Evolutionary conservation across 1,140 invertebrate species (phyloP).

Genomic region (Drepana arcuata): DNA sequence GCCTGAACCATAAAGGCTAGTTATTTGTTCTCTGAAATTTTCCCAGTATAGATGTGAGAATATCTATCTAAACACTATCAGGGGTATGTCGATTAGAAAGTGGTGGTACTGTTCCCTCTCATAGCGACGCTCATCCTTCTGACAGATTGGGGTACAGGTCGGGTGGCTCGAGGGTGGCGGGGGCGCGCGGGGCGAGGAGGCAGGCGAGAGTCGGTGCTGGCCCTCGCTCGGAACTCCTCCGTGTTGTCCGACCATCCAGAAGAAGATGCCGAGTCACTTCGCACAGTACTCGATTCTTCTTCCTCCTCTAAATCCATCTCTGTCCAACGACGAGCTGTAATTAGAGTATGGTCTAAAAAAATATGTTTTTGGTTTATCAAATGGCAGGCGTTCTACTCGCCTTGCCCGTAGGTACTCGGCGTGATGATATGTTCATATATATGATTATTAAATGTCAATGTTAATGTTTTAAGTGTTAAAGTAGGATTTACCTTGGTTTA

Average conservation of each 20-base stretch:
- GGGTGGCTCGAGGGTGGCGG: constrained; percentile 27
- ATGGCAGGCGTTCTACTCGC: no score
- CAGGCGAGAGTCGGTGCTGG: constrained; percentile 55
- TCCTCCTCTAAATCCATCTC: constrained; percentile 45
- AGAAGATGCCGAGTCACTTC: constrained; percentile 47
- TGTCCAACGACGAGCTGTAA: constrained; percentile 48
- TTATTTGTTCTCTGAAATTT: no score
- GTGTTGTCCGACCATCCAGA: constrained; percentile 30
- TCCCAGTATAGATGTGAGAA: no score
- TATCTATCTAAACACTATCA: no score
- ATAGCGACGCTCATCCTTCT: constrained; percentile 59
- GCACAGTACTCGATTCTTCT: constrained; percentile 26
- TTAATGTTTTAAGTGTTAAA: no score
- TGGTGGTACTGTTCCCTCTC: constrained; percentile 49
- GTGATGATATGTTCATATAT: no score
- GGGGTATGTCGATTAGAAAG: constrained; percentile 22
- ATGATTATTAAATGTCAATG: no score
- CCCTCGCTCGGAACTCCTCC: constrained; percentile 47
- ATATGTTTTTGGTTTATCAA: no score
- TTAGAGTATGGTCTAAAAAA: no score
- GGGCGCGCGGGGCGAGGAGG: constrained; percentile 43
- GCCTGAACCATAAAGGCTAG: no score
- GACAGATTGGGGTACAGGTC: constrained; percentile 20
- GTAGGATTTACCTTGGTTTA: no score
- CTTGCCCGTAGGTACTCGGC: no score